Evolutionary conservation across 2,888 invertebrate species (phyloP).

Genomic region (Leptopilina syphax): DNA sequence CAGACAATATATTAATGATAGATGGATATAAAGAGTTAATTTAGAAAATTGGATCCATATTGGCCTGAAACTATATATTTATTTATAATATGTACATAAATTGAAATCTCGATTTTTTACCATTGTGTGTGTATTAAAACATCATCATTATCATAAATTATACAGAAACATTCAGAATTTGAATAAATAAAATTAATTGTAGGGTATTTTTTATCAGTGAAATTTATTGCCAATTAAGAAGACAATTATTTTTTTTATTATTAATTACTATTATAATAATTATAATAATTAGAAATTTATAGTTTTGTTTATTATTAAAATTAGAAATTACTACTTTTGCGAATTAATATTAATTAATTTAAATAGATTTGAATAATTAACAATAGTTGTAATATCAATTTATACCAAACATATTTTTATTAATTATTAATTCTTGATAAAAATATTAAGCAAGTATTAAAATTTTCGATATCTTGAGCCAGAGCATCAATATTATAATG

Average conservation of each 20-base stretch:
- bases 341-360: too few relatives aligned
- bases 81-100: background rate
- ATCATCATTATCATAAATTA: conserved; percentile 11
- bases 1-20: background rate
- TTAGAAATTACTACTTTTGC: too few relatives aligned
- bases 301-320: too few relatives aligned
- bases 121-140: conserved; percentile 21
- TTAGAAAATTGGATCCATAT: conserved; percentile 21
- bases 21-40: conserved; percentile 3
- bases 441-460: background rate
- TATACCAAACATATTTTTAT: background rate
- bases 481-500: background rate
- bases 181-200: conserved; percentile 36
- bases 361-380: too few relatives aligned
- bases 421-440: background rate
- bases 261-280: too few relatives aligned
- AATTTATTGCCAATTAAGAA: too few relatives aligned
- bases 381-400: too few relatives aligned
- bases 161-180: conserved; percentile 29
- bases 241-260: too few relatives aligned
- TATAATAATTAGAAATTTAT: too few relatives aligned
- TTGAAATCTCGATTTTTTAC: background rate
- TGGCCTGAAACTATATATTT: background rate
- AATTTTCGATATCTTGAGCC: background rate
- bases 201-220: too few relatives aligned